Base-by-base conservation (phyloP, 2,888 invertebrate genomes). In the Pachydiplax longipennis region DNA sequence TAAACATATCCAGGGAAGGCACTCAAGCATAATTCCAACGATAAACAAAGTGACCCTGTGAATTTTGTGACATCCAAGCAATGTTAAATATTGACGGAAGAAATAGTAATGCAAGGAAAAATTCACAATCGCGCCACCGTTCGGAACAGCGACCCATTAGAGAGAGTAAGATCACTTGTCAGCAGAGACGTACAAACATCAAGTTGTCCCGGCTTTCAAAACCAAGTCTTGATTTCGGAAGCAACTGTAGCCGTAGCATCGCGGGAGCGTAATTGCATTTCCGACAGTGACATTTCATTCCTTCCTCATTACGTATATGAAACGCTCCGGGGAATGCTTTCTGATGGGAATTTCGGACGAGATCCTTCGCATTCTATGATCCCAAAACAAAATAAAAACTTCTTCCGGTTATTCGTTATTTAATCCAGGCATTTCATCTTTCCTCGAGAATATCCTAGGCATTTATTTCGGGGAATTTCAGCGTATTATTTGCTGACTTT, bases 191-290 rank as follows among this genome's bases (percentile, higher is more conserved):
- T 65, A 61, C 37, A 18, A 58, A 65, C 73, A 73, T 73, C 73
- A 73, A 73, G 73, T 73, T 35, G 65, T 37, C 61, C 87, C n/a
- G 48, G 87, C 61, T 35, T 18, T 31, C 15, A 58, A 35, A 53
- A 58, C 35, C 44, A 25, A 44, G n/a, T 13, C 44, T 82, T 82
- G 82, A 82, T 48, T 82, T 48, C 83, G 53, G 25, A 35, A 58
- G 87, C 25, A 58, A 58, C 58, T 61, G 87, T 61, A 87, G 53
- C 61, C 87, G 0, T 35, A 61, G 37, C 87, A 48, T 10, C 53
- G 35, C 22, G 58, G 35, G 18, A 61, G 53, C 87, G 61, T 87
- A 87, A 87, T 87, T 61, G 87, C 87, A 87, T 87, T 87, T 87
- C 87, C 61, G 87, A 65, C 61, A 37, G 61, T 61, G 87, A 87